Conservation (phyloP, 2,888 invertebrate genomes). For the Oscheius sp. region DNA sequence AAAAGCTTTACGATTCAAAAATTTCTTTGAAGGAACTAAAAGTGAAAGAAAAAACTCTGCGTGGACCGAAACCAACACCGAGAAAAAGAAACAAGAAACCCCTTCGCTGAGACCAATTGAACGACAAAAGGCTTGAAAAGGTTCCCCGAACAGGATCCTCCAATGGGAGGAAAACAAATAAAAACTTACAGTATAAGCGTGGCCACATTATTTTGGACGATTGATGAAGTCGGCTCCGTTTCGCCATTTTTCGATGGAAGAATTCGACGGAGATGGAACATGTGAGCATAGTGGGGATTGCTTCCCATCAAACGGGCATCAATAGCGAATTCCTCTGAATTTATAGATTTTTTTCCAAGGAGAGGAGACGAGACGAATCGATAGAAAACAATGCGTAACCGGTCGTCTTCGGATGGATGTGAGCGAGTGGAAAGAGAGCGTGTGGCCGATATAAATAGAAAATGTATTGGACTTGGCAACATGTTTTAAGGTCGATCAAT, state of each 20-base stretch:
- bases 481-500: no score
- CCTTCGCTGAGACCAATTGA: background rate
- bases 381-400: background rate
- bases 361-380: background rate
- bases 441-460: no score
- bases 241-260: background rate
- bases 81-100: background rate
- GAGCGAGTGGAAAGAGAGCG: no score
- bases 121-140: no score
- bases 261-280: conserved; percentile 3
- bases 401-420: background rate
- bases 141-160: no score
- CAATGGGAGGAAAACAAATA: background rate
- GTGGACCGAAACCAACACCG: no score
- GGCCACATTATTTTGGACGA: background rate
- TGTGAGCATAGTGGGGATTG: conserved; percentile 3
- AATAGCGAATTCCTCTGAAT: no score
- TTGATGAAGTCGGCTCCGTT: background rate
- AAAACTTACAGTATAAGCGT: conserved; percentile 8
- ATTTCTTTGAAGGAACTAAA: no score
- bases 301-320: conserved; percentile 7
- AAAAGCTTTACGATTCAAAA: no score
- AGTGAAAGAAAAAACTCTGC: no score
- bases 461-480: no score
- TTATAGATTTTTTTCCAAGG: no score